Conservation (phyloP, 2,797 vertebrate species). For the Adrianichthys oophorus region DNA sequence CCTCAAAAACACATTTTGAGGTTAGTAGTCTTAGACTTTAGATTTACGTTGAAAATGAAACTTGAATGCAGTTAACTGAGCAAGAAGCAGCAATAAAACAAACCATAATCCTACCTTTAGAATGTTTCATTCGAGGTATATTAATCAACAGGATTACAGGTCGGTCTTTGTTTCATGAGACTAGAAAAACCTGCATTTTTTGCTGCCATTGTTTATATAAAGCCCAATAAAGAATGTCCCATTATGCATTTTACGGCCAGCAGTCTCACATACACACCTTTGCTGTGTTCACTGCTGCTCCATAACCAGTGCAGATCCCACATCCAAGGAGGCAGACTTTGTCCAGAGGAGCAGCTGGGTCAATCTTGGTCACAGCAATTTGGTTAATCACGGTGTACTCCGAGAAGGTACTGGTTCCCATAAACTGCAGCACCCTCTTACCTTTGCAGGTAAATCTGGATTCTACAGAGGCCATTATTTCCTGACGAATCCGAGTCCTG, state of each 20-base stretch:
- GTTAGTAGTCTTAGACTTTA: no score
- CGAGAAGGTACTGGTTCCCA: conserved; percentile 95
- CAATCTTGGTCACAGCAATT: conserved; percentile 87
- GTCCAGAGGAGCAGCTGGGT: conserved; percentile 87
- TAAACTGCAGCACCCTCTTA: conserved; percentile 86
- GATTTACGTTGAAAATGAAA: no score
- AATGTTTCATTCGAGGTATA: no score
- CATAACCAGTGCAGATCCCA: conserved; percentile 91
- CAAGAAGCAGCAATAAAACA: no score
- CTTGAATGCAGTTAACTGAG: no score
- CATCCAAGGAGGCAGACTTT: conserved; percentile 95
- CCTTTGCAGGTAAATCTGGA: conserved; percentile 90
- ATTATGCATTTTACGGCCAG: not conserved
- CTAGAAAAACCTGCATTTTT: no score
- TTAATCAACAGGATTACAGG: no score
- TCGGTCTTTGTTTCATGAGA: no score
- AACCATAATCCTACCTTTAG: no score
- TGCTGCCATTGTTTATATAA: no score
- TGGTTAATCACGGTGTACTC: conserved; percentile 92
- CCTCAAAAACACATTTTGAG: no score
- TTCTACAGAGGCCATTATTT: conserved; percentile 79
- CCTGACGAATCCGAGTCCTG: conserved; percentile 57
- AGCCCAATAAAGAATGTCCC: no score
- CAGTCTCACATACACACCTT: conserved; percentile 69
- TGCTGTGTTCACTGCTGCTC: conserved; percentile 91